Evolutionary conservation across 2,888 invertebrate species (phyloP).

Genomic region (Hydrotaea diabolus): DNA sequence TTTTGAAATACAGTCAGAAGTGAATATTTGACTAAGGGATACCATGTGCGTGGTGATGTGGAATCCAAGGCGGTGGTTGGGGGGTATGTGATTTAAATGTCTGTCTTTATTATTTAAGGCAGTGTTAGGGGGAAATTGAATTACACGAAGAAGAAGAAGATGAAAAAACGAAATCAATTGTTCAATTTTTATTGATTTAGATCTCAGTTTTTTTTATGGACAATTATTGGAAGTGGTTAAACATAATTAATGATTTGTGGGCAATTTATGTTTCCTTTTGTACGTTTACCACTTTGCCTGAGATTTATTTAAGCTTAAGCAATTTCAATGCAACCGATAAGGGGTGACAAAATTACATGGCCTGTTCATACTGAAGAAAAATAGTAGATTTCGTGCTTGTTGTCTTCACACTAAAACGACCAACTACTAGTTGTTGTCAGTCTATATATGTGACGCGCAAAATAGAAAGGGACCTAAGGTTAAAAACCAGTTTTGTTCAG

Average conservation of each 20-base stretch:
- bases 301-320: too few species aligned
- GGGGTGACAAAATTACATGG: too few species aligned
- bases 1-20: conserved; percentile 9
- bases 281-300: too few species aligned
- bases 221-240: conserved; percentile 43
- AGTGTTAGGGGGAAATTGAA: conserved; percentile 50
- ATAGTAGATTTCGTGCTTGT: too few species aligned
- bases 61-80: not conserved
- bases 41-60: not conserved
- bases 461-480: too few species aligned
- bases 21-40: conserved; percentile 24
- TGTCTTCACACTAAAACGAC: too few species aligned
- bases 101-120: conserved; percentile 55
- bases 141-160: conserved; percentile 43
- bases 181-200: conserved; percentile 19
- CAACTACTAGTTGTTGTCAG: too few species aligned
- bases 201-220: conserved; percentile 37
- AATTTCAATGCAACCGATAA: too few species aligned
- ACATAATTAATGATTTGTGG: not conserved
- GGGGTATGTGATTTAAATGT: conserved; percentile 63
- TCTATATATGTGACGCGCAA: too few species aligned
- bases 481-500: too few species aligned
- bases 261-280: too few species aligned
- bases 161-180: conserved; percentile 8
- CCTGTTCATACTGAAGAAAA: too few species aligned